Conservation (phyloP, 2,888 invertebrate genomes). For the Philopedon plagiatum region DNA sequence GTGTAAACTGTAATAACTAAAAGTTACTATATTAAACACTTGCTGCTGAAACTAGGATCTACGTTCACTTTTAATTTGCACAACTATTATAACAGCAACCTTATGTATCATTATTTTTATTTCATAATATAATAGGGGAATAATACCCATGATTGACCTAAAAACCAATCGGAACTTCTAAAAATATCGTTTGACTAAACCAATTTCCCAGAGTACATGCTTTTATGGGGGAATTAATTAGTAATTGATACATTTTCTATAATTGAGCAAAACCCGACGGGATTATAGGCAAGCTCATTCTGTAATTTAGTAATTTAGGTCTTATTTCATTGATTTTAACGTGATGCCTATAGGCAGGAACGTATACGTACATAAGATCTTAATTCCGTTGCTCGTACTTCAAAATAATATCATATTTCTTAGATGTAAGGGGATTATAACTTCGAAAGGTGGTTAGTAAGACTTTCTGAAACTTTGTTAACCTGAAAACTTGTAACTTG, state of each 20-base stretch:
- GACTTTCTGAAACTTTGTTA: neutral
- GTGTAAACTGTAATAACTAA: no score
- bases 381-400: neutral
- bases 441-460: neutral
- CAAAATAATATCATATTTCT: slow-evolving; percentile 4
- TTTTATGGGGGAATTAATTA: neutral
- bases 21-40: no score
- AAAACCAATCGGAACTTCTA: neutral
- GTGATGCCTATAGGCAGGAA: neutral
- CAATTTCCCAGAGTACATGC: neutral
- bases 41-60: no score
- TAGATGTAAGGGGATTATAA: slow-evolving; percentile 7
- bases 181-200: neutral
- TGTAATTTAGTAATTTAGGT: neutral
- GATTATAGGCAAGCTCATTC: slow-evolving; percentile 1
- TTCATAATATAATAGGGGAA: no score
- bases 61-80: no score
- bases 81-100: no score
- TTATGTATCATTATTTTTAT: no score
- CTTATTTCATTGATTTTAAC: neutral
- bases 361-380: neutral
- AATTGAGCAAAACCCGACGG: neutral
- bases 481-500: neutral
- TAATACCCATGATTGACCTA: neutral
- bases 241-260: slow-evolving; percentile 11